These are phyloP conservation scores for Morelia viridis DNA, from an alignment of 2,797 vertebrate species.

Conservation along the genomic window DNA sequence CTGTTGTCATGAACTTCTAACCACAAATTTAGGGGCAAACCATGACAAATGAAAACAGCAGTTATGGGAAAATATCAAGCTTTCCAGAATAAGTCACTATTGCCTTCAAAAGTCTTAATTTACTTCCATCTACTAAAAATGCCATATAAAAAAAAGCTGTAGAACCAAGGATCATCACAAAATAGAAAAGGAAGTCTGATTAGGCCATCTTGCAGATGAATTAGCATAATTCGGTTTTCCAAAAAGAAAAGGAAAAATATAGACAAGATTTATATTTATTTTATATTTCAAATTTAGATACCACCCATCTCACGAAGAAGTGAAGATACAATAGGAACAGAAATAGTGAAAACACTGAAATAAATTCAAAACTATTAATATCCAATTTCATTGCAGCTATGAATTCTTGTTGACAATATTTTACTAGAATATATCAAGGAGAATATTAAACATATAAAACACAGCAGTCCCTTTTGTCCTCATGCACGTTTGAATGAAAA, in stretches of 20 bases:
- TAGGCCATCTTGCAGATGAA: not conserved
- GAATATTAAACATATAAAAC: not conserved
- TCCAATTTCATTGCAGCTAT: slow-evolving; percentile 3
- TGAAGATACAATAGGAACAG: not conserved
- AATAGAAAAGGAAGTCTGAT: not conserved
- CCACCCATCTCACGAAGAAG: too few relatives aligned
- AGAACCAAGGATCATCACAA: not conserved
- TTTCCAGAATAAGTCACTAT: not conserved
- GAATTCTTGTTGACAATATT: not conserved
- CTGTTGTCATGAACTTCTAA: not conserved
- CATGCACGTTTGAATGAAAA: not conserved
- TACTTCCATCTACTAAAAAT: not conserved
- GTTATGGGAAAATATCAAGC: not conserved
- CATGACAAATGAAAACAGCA: not conserved
- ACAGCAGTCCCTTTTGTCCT: not conserved
- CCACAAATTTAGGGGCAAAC: not conserved
- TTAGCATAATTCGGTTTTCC: not conserved
- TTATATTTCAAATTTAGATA: too few relatives aligned
- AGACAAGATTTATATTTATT: not conserved
- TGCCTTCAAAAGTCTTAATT: not conserved
- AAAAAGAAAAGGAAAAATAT: not conserved
- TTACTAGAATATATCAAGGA: not conserved
- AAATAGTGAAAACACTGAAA: not conserved
- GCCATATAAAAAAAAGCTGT: not conserved
- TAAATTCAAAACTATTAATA: not conserved